Base-by-base conservation (phyloP, 2,888 invertebrate species). In the Andrena marginata region DNA sequence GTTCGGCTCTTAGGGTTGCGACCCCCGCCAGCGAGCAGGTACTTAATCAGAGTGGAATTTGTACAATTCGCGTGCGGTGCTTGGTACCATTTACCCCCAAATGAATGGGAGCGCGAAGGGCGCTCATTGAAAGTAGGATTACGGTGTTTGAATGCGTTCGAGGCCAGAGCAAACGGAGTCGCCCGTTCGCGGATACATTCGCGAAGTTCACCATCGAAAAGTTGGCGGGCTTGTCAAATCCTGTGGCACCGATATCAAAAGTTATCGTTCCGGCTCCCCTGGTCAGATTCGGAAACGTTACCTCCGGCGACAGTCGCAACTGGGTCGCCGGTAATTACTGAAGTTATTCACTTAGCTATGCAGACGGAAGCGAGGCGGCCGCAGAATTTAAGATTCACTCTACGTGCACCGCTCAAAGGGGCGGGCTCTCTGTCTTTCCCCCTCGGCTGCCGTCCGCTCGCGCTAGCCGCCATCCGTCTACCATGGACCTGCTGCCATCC, bases 321-420 rank as follows among this genome's bases (percentile, higher is more conserved):
- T 90, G 77, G 91, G 91, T 91, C 89, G 85, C 68, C 78, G 87
- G 87, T 90, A 90, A 91, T 91, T 91, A 90, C 90, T 80, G 80
- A 88, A 90, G 91, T 91, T 92, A 91, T 90, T 92, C 91, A 85
- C 88, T 88, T 80, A 87, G 87, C 86, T 87, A 89, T 89, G 90
- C 85, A 83, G 82, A 85, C 78, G 62, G 73, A 78, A 79, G 81
- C 65, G 68, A 67, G 63, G 31, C 71, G 64, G 59, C 81, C 79
- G 67, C 80, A 80, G 83, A 90, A 91, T 90, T 91, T 90, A 87
- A 90, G 88, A 91, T 91, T 89, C 82, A 65, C 77, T 77, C 48
- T 84, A 80, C 85, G 85, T 85, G 59, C 71, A 72, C 59, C 35
- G 33, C 63, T 20, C 71, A 31, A 71, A 23, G 77, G 64, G 1